Evolutionary conservation across 2,888 invertebrate genomes (phyloP).

Genomic region (Tigriopus californicus): DNA sequence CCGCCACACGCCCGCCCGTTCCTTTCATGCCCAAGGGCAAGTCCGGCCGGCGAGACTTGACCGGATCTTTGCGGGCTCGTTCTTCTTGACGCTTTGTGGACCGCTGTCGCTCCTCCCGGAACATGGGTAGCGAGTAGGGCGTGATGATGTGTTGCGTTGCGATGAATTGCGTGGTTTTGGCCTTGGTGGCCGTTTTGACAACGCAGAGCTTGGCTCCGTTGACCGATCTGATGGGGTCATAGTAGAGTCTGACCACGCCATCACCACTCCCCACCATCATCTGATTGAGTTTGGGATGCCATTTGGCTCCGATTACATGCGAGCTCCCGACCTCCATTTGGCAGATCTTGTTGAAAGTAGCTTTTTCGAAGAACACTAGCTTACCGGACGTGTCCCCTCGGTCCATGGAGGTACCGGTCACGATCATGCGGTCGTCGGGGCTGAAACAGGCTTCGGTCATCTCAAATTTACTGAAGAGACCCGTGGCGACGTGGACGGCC

Average conservation of each 20-base stretch:
- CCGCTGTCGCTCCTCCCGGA: slow-evolving; percentile 72
- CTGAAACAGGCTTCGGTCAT: slow-evolving; percentile 51
- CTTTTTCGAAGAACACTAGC: slow-evolving; percentile 57
- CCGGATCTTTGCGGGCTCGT: slow-evolving; percentile 52
- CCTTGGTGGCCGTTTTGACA: slow-evolving; percentile 55
- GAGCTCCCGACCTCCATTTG: slow-evolving; percentile 47
- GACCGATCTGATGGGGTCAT: slow-evolving; percentile 65
- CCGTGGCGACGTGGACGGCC: slow-evolving; percentile 45
- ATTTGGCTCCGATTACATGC: slow-evolving; percentile 59
- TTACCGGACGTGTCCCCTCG: slow-evolving; percentile 43
- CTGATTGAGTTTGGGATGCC: slow-evolving; percentile 97
- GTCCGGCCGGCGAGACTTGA: slow-evolving; percentile 35
- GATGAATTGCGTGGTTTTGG: slow-evolving; percentile 47
- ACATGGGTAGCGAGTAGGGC: slow-evolving; percentile 84
- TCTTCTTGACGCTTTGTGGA: slow-evolving; percentile 77
- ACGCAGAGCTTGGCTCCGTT: slow-evolving; percentile 80
- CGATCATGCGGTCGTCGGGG: slow-evolving; percentile 71
- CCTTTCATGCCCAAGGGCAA: slow-evolving; percentile 35
- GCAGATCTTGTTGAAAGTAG: slow-evolving; percentile 49
- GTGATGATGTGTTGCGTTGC: slow-evolving; percentile 85
- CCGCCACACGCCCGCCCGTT: slow-evolving; percentile 72
- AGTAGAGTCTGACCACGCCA: slow-evolving; percentile 72
- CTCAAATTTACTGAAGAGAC: slow-evolving; percentile 57
- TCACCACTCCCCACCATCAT: slow-evolving; percentile 80
- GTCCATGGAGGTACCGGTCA: slow-evolving; percentile 65